Percentiles rank a stretch among this genome's conserved stretches.
Evolutionary conservation across 2,797 vertebrate species (phyloP).

Genomic region (Argyrosomus regius): DNA sequence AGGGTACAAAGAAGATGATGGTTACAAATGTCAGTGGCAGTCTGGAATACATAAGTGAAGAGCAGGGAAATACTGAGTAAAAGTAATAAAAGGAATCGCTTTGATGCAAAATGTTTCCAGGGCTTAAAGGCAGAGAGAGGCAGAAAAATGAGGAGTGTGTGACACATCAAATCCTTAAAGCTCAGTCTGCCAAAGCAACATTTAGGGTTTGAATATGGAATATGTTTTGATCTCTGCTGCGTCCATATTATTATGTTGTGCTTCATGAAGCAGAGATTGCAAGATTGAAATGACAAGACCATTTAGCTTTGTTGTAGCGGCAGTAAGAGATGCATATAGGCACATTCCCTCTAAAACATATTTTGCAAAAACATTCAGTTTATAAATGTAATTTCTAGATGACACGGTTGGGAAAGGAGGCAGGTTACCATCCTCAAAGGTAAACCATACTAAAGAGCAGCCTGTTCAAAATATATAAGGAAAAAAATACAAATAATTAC

Average conservation of each 20-base stretch:
- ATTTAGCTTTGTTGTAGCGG: neutral
- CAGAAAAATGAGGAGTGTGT: conserved; percentile 13
- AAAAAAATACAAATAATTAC: no score
- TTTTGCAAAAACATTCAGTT: neutral
- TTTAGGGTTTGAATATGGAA: neutral
- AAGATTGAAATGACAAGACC: neutral
- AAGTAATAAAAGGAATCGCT: conserved; percentile 1
- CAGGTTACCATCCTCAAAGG: neutral
- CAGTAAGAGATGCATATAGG: neutral
- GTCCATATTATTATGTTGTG: neutral
- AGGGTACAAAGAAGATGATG: neutral
- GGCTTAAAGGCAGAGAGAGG: neutral
- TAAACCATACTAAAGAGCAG: neutral
- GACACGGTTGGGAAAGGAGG: neutral
- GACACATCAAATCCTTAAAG: neutral
- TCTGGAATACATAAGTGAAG: conserved; percentile 1
- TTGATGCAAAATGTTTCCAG: conserved; percentile 5
- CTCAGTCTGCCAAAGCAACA: neutral
- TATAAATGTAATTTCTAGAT: neutral
- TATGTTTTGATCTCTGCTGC: neutral
- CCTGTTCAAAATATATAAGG: neutral
- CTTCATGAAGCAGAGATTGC: neutral
- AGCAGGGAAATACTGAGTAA: conserved; percentile 2
- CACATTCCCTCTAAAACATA: neutral
- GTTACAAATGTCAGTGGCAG: conserved; percentile 18